Base-by-base conservation (phyloP, 2,113 vertebrate species). In the Cephalopterus ornatus region DNA sequence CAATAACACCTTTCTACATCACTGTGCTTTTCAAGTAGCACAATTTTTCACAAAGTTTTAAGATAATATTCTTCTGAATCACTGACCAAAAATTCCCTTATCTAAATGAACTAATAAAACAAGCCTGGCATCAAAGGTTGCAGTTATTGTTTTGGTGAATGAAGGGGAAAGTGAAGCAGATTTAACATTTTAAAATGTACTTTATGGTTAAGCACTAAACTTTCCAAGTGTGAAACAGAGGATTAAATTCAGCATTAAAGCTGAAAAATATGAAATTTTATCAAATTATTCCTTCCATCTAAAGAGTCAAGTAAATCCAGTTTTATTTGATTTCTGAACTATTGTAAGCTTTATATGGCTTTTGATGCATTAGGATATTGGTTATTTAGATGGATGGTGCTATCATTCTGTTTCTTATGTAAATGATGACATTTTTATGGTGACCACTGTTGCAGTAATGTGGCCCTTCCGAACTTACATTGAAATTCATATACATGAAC, bases 271-370 rank as follows among this genome's bases (percentile, higher is more conserved):
- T 23, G 14, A 82, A 79, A 18, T 53, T 61, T 61, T 85, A 32
- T 74, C 35, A 77, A 83, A 71, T 86, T 62, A 84, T 94, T 95
- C 47, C 7, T 71, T 79, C 13, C 26, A 59, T 80, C 23, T 86
- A 20, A 70, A 70, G 24, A 73, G 10, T 47, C 19, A 63, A 68
- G 68, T 62, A 77, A 74, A 88, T 44, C 15, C 33, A 50, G 17
- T 50, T 79, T 65, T 89, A 79, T 85, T 89, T 94, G 70, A 80
- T 93, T 95, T 94, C 65, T 63, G 63, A 47, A 63, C 12, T 86
- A 19, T 86, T 94, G 85, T 33, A 52, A 49, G 14, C 9, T 83
- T 82, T 79, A 14, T 53, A 21, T 6, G 6, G 1, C 16, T 85
- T 88, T 89, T 78, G 46, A 76, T 85, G 26, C 55, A 41, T 82